These are phyloP conservation scores for Conistra vaccinii DNA, from an alignment of 2,888 invertebrate genomes.

Conservation along the genomic window DNA sequence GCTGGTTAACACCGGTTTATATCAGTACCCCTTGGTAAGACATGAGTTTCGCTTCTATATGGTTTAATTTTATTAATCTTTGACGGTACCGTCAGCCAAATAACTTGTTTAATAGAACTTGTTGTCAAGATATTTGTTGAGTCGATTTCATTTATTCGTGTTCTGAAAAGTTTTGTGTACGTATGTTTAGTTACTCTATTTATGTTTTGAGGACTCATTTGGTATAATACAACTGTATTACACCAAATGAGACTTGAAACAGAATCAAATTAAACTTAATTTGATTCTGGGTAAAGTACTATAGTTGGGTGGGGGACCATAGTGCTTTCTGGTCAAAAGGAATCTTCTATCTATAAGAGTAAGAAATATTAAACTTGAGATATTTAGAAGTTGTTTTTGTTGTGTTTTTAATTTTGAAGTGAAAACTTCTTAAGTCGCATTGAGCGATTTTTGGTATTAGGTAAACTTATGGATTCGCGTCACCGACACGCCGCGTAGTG, in stretches of 20 bases:
- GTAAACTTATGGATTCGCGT: no score
- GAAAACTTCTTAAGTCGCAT: no score
- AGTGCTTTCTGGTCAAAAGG: background rate
- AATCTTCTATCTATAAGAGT: background rate
- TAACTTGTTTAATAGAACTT: constrained; percentile 63
- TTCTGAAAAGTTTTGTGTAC: constrained; percentile 40
- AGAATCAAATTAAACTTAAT: constrained; percentile 6
- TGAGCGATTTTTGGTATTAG: no score
- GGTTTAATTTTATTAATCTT: constrained; percentile 2
- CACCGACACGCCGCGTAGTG: no score
- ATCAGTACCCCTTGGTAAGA: background rate
- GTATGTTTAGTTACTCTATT: constrained; percentile 29
- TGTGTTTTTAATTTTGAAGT: no score
- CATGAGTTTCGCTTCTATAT: constrained; percentile 9
- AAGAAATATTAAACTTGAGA: background rate
- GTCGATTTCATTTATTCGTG: constrained; percentile 53
- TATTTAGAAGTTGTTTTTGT: background rate
- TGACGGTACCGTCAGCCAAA: constrained; percentile 52
- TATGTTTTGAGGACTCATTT: constrained; percentile 7
- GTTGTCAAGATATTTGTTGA: constrained; percentile 56
- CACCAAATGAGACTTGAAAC: no score
- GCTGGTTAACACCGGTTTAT: background rate
- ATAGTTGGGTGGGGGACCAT: background rate
- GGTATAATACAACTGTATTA: background rate
- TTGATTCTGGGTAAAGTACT: background rate